Evolutionary conservation across 2,797 vertebrate species (phyloP).

Genomic region (Dallia pectoralis): DNA sequence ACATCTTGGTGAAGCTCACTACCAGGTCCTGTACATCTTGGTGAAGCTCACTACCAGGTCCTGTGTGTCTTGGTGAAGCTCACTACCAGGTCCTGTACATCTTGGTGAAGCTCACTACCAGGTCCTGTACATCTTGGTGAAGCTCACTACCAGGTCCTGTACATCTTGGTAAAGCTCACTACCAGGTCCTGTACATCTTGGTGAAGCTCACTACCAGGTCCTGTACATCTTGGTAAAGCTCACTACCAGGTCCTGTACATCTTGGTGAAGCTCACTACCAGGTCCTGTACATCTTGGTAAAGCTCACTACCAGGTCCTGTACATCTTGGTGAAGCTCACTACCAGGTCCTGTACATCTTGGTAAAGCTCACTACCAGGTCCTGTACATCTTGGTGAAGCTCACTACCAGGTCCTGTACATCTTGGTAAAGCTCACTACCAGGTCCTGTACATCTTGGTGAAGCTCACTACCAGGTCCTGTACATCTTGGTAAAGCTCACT

Average conservation of each 20-base stretch:
- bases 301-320: conserved; percentile 18
- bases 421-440: conserved; percentile 30
- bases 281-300: conserved; percentile 28
- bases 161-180: conserved; percentile 32
- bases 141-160: conserved; percentile 18
- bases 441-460: conserved; percentile 28
- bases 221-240: conserved; percentile 31
- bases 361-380: conserved; percentile 22
- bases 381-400: conserved; percentile 31
- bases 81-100: conserved; percentile 16
- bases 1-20: conserved; percentile 32
- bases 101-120: conserved; percentile 30
- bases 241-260: conserved; percentile 16
- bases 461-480: conserved; percentile 18
- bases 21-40: conserved; percentile 26
- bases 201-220: conserved; percentile 22
- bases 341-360: conserved; percentile 26
- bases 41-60: conserved; percentile 22
- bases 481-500: conserved; percentile 32
- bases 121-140: conserved; percentile 28
- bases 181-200: conserved; percentile 26
- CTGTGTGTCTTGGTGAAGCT: conserved; percentile 31
- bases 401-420: conserved; percentile 16
- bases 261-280: conserved; percentile 30
- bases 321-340: conserved; percentile 32